phyloP scores from a whole-genome alignment of 2,113 vertebrate genomes.

The Cervus canadensis region DNA sequence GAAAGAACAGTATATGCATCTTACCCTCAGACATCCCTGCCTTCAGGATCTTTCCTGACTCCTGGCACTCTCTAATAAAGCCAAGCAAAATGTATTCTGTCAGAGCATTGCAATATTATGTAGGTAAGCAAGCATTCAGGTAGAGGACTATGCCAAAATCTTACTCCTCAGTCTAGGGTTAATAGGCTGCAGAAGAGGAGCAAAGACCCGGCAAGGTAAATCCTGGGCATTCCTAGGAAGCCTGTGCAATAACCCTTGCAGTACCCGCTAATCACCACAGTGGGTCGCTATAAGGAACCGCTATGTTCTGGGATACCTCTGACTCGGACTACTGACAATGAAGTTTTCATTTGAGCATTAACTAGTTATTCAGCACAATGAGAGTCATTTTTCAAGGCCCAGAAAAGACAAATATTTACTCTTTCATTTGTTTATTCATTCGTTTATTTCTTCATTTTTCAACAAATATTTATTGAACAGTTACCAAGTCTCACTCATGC shows the following conservation, averaged over 20 bases:
- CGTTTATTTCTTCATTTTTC: not conserved
- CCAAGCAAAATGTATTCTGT: not conserved
- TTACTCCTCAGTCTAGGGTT: not conserved
- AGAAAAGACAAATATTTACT: not conserved
- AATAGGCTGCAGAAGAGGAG: not conserved
- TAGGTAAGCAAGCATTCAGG: not conserved
- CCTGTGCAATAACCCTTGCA: not conserved
- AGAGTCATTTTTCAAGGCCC: not conserved
- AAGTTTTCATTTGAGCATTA: not conserved
- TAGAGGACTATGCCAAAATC: not conserved
- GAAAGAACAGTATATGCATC: not conserved
- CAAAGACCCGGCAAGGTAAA: not conserved
- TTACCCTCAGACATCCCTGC: not conserved
- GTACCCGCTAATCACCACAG: fast-evolving
- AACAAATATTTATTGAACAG: not conserved
- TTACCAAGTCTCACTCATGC: not conserved
- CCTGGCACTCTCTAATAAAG: not conserved
- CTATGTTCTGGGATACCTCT: not conserved
- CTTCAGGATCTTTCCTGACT: not conserved
- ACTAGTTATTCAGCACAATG: not conserved
- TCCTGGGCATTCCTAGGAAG: not conserved
- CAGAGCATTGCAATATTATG: not conserved
- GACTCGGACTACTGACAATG: not conserved
- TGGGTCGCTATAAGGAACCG: fast-evolving
- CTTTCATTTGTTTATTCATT: not conserved